These are phyloP conservation scores for Oceanites oceanicus DNA, from an alignment of 2,113 vertebrate genomes.

Conservation along the genomic window DNA sequence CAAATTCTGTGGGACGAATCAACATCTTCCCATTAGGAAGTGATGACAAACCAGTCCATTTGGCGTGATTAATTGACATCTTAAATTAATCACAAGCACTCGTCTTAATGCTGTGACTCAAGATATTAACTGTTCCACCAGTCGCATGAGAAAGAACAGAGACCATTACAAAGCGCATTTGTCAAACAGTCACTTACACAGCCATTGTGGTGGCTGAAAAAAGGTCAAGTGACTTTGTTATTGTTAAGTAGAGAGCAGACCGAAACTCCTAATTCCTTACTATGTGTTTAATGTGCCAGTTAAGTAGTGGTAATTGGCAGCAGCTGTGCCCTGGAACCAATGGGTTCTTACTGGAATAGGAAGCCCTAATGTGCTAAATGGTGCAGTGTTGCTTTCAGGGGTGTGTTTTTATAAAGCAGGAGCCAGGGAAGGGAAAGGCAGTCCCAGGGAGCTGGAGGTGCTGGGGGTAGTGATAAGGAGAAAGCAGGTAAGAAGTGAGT, in stretches of 20 bases:
- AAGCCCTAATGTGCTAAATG: slow-evolving; percentile 50
- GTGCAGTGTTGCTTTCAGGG: slow-evolving; percentile 1
- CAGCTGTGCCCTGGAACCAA: slow-evolving; percentile 71
- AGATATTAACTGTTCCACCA: slow-evolving; percentile 69
- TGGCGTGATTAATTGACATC: slow-evolving; percentile 66
- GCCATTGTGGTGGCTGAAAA: slow-evolving; percentile 58
- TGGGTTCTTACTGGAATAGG: slow-evolving; percentile 22
- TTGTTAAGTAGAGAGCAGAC: slow-evolving; percentile 67
- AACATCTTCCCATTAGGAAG: slow-evolving; percentile 65
- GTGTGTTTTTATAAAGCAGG: not conserved
- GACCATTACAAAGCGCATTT: slow-evolving; percentile 67
- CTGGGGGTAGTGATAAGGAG: not conserved
- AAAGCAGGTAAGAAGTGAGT: not conserved
- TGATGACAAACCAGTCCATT: slow-evolving; percentile 66
- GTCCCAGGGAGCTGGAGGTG: slow-evolving; percentile 33
- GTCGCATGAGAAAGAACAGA: slow-evolving; percentile 69
- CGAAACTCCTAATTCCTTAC: slow-evolving; percentile 66
- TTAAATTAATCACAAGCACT: slow-evolving; percentile 57
- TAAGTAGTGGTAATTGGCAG: slow-evolving; percentile 75
- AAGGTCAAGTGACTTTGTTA: slow-evolving; percentile 72
- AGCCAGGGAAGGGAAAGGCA: not conserved
- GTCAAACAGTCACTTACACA: slow-evolving; percentile 68
- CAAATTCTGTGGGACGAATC: slow-evolving; percentile 44
- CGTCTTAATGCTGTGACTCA: slow-evolving; percentile 41
- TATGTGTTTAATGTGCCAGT: slow-evolving; percentile 72